Evolutionary conservation across 2,888 invertebrate genomes (phyloP).

Genomic region (Trissoscelio sp.): DNA sequence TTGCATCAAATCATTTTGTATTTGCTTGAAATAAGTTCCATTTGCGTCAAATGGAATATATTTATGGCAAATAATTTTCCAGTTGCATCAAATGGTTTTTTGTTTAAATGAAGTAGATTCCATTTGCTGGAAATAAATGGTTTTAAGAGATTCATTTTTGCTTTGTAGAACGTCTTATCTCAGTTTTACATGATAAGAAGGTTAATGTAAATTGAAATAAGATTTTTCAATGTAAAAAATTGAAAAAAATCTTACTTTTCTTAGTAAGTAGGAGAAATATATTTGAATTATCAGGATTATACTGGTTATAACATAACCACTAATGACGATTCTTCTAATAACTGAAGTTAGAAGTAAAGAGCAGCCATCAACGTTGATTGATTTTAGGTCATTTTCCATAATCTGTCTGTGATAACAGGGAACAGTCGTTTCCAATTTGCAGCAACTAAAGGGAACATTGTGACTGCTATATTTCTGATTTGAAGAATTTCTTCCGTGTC

Average conservation of each 20-base stretch:
- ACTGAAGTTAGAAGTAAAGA: conserved; percentile 73
- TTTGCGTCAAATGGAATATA: too few relatives aligned
- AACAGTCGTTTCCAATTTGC: conserved; percentile 71
- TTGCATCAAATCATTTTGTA: too few relatives aligned
- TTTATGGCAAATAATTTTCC: too few relatives aligned
- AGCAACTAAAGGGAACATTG: conserved; percentile 80
- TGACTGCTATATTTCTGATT: conserved; percentile 71
- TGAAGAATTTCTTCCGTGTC: background rate
- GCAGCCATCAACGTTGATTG: conserved; percentile 78
- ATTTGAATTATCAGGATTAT: conserved; percentile 75
- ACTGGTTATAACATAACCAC: conserved; percentile 78
- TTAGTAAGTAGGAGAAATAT: conserved; percentile 72
- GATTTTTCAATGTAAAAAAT: background rate
- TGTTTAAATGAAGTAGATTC: too few relatives aligned
- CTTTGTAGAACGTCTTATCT: too few relatives aligned
- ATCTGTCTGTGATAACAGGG: conserved; percentile 77
- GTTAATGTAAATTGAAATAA: too few relatives aligned
- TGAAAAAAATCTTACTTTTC: conserved; percentile 68
- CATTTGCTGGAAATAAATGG: too few relatives aligned
- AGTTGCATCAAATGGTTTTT: too few relatives aligned
- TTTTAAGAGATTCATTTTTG: too few relatives aligned
- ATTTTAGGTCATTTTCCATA: conserved; percentile 69
- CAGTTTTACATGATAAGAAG: too few relatives aligned
- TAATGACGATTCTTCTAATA: conserved; percentile 74
- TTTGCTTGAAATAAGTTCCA: too few relatives aligned